Conservation (phyloP, 1,140 invertebrate genomes). For the Euschistus heros region DNA sequence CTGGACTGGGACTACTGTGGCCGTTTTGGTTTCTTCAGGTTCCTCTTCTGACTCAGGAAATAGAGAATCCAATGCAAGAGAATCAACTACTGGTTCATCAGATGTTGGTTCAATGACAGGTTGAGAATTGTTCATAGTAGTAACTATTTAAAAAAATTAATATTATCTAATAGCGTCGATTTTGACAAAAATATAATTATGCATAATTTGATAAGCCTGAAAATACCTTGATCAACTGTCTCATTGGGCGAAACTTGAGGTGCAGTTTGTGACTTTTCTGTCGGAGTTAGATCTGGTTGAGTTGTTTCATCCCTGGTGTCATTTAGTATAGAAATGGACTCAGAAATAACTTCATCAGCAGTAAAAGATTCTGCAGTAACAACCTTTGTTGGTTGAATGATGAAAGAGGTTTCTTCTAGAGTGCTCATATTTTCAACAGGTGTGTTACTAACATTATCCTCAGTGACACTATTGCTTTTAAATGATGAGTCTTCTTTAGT, state of each 20-base stretch:
- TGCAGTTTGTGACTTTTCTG: neutral
- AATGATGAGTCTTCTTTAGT: neutral
- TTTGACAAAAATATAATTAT: neutral
- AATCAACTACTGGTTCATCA: slow-evolving; percentile 31
- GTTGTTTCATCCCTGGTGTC: neutral
- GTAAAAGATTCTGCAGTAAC: neutral
- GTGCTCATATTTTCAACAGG: neutral
- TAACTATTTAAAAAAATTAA: neutral
- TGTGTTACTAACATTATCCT: too few species aligned
- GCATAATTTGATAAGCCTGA: neutral
- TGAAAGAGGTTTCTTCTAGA: neutral
- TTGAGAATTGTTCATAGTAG: neutral
- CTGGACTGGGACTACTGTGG: slow-evolving; percentile 45
- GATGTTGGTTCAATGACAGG: neutral
- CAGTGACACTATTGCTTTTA: too few species aligned
- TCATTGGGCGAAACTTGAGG: neutral
- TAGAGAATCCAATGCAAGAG: slow-evolving; percentile 38
- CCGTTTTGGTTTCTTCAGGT: slow-evolving; percentile 26
- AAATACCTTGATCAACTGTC: slow-evolving; percentile 6
- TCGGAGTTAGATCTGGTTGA: neutral
- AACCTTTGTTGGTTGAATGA: neutral
- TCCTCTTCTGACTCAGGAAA: slow-evolving; percentile 40
- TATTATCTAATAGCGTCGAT: neutral
- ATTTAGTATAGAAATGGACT: neutral
- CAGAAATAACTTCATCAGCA: neutral